Percentiles rank a stretch among this genome's conserved stretches.
These are phyloP conservation scores for Acanthoscelides obtectus DNA, from an alignment of 2,888 invertebrate genomes.

Conservation along the genomic window DNA sequence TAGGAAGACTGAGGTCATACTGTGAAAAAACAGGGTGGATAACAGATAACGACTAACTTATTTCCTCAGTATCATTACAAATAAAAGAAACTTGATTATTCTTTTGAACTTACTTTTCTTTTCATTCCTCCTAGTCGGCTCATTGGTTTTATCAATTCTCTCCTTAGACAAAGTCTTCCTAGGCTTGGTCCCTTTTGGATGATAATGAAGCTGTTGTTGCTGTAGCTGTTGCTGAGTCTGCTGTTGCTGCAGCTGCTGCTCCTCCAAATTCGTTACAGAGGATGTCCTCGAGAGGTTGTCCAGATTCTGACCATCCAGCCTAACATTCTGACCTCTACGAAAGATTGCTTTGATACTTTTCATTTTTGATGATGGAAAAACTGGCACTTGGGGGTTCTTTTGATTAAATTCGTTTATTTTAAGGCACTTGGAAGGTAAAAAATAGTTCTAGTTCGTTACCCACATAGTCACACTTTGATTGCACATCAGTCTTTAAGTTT, in stretches of 20 bases:
- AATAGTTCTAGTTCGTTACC: neutral
- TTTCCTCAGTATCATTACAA: no score
- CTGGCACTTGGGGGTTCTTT: neutral
- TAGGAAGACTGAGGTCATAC: no score
- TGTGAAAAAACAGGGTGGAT: no score
- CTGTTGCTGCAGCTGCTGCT: conserved; percentile 48
- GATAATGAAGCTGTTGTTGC: conserved; percentile 44
- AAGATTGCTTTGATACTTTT: conserved; percentile 90
- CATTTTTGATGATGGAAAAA: conserved; percentile 53
- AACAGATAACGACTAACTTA: no score
- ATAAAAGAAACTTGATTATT: no score
- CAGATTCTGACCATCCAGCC: conserved; percentile 39
- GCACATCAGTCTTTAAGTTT: neutral
- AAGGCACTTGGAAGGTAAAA: conserved; percentile 2
- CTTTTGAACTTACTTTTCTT: conserved; percentile 34
- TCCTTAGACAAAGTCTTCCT: conserved; percentile 47
- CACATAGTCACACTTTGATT: neutral
- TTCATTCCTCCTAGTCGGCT: conserved; percentile 32
- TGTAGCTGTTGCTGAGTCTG: conserved; percentile 48
- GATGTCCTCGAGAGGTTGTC: conserved; percentile 56
- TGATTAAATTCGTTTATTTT: conserved; percentile 1
- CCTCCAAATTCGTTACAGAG: conserved; percentile 62
- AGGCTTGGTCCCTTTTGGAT: conserved; percentile 49
- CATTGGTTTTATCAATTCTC: conserved; percentile 36
- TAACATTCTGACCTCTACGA: conserved; percentile 74